Evolutionary conservation across 2,113 vertebrate genomes (phyloP).

Genomic region (Centrocercus urophasianus): DNA sequence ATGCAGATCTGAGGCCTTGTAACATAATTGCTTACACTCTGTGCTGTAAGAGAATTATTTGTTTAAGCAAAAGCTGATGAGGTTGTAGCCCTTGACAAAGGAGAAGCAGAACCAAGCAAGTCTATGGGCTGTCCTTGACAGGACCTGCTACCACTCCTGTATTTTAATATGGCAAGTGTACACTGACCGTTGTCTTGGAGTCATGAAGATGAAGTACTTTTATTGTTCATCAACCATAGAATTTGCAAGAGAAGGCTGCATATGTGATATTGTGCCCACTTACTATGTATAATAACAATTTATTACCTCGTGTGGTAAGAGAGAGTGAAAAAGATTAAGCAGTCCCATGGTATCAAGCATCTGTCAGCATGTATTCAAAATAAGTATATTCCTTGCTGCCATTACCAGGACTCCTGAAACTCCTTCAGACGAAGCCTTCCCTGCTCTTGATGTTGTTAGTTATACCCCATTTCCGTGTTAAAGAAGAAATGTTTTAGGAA

Average conservation of each 20-base stretch:
- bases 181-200: neutral
- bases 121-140: neutral
- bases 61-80: slow-evolving; percentile 25
- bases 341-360: neutral
- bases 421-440: neutral
- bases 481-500: neutral
- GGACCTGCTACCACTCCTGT: neutral
- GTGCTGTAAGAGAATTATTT: neutral
- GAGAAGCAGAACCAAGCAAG: neutral
- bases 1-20: neutral
- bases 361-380: neutral
- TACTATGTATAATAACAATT: neutral
- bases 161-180: neutral
- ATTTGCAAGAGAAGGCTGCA: neutral
- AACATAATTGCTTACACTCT: neutral
- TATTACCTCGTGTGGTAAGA: neutral
- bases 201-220: neutral
- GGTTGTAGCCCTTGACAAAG: neutral
- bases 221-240: neutral
- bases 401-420: neutral
- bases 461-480: neutral
- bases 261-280: neutral
- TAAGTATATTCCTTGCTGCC: neutral
- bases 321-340: neutral
- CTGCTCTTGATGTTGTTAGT: rapidly evolving